These are phyloP conservation scores for Forficula auricularia DNA, from an alignment of 1,140 invertebrate species.

Conservation along the genomic window DNA sequence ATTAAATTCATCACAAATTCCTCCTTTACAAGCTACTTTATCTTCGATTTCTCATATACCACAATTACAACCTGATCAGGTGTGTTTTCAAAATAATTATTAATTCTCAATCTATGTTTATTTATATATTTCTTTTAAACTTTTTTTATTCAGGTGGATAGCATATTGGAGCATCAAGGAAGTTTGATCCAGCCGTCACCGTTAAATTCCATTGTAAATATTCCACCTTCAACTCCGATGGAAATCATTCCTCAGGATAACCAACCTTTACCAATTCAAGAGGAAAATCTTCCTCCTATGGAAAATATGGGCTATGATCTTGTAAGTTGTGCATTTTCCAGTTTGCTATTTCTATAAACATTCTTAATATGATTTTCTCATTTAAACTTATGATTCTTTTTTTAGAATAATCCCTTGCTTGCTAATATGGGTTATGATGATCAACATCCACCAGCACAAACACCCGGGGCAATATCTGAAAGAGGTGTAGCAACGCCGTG, in stretches of 20 bases:
- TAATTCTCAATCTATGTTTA: too few relatives aligned
- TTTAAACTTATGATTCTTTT: conserved; percentile 1
- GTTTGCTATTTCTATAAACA: too few relatives aligned
- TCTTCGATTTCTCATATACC: too few relatives aligned
- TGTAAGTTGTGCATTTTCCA: conserved; percentile 18
- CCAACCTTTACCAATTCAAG: not conserved
- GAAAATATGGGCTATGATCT: conserved; percentile 51
- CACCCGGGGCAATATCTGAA: conserved; percentile 38
- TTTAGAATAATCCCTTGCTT: conserved; percentile 24
- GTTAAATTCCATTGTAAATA: not conserved
- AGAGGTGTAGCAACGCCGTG: conserved; percentile 46
- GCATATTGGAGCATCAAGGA: conserved; percentile 2
- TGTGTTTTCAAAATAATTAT: too few relatives aligned
- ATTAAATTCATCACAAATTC: too few relatives aligned
- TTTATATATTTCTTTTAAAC: too few relatives aligned
- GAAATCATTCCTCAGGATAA: not conserved
- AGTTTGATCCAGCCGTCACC: not conserved
- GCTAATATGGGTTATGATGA: conserved; percentile 64
- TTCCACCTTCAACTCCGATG: not conserved
- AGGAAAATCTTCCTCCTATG: conserved; percentile 32
- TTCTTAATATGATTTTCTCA: too few relatives aligned
- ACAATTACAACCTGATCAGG: too few relatives aligned
- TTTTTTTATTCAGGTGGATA: conserved; percentile 1
- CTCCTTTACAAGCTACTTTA: too few relatives aligned
- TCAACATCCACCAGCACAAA: conserved; percentile 42